phyloP scores from a whole-genome alignment of 1,140 invertebrate species.

The Diachasma alloeum region DNA sequence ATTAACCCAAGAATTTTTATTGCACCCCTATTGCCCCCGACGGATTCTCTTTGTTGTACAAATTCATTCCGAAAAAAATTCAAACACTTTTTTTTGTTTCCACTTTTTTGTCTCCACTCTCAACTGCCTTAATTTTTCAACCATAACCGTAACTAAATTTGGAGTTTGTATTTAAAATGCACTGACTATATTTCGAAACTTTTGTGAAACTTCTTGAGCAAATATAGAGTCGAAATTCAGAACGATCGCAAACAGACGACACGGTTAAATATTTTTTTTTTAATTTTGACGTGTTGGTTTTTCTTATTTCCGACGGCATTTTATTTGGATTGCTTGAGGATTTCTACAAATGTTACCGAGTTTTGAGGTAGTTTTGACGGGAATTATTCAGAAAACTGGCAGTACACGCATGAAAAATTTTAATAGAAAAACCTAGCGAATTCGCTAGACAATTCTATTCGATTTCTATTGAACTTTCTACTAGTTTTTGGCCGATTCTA shows the following conservation, averaged over 20 bases:
- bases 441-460: too few relatives aligned
- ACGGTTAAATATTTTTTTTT: constrained; percentile 44
- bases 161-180: too few relatives aligned
- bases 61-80: neutral
- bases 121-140: neutral
- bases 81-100: neutral
- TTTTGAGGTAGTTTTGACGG: too few relatives aligned
- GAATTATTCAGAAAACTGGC: too few relatives aligned
- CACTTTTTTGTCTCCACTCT: too few relatives aligned
- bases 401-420: too few relatives aligned
- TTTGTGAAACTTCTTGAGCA: constrained; percentile 25
- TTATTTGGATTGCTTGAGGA: neutral
- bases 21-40: constrained; percentile 24
- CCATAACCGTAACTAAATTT: too few relatives aligned
- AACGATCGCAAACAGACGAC: constrained; percentile 48
- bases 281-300: constrained; percentile 54
- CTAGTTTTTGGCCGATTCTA: too few relatives aligned
- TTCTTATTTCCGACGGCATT: constrained; percentile 52
- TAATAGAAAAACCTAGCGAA: too few relatives aligned
- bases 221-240: constrained; percentile 27
- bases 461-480: too few relatives aligned
- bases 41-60: constrained; percentile 2
- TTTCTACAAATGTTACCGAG: neutral
- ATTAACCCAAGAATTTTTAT: constrained; percentile 59
- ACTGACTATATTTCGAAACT: neutral